Evolutionary conservation across 2,888 invertebrate species (phyloP).

Genomic region (Lasioglossum marginatum): DNA sequence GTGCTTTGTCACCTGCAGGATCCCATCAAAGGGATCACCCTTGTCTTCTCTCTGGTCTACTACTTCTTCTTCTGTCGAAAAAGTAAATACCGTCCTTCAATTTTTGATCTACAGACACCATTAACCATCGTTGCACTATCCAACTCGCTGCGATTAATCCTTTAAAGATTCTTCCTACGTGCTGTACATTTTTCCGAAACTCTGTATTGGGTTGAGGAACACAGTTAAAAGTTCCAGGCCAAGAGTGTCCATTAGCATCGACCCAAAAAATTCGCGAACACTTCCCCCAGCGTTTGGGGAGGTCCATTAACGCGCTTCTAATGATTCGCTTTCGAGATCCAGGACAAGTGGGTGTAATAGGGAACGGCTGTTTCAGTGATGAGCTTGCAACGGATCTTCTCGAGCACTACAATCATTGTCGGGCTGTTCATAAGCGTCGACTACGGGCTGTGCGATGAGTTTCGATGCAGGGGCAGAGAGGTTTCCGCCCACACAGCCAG

Average conservation of each 20-base stretch:
- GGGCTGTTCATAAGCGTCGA: slow-evolving; percentile 88
- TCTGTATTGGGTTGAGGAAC: background rate
- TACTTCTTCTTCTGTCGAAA: slow-evolving; percentile 88
- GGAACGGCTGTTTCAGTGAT: slow-evolving; percentile 84
- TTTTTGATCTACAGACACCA: background rate
- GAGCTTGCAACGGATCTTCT: slow-evolving; percentile 87
- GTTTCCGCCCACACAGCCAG: slow-evolving; percentile 75
- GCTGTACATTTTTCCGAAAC: background rate
- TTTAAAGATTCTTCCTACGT: background rate
- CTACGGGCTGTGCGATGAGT: slow-evolving; percentile 87
- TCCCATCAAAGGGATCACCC: slow-evolving; percentile 86
- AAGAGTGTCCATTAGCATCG: background rate
- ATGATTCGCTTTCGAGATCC: background rate
- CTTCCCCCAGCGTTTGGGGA: background rate
- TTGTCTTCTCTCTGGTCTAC: slow-evolving; percentile 86
- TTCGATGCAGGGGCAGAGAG: slow-evolving; percentile 86
- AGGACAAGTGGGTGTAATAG: background rate
- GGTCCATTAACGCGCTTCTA: background rate
- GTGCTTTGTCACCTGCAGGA: slow-evolving; percentile 88
- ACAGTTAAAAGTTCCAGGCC: background rate
- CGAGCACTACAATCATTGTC: slow-evolving; percentile 87
- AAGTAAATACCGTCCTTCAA: slow-evolving; percentile 83
- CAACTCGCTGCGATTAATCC: background rate
- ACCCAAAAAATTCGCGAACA: background rate
- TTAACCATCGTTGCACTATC: too few relatives aligned